These are phyloP conservation scores for Plagodis dolabraria DNA, from an alignment of 2,888 invertebrate species.

Conservation along the genomic window DNA sequence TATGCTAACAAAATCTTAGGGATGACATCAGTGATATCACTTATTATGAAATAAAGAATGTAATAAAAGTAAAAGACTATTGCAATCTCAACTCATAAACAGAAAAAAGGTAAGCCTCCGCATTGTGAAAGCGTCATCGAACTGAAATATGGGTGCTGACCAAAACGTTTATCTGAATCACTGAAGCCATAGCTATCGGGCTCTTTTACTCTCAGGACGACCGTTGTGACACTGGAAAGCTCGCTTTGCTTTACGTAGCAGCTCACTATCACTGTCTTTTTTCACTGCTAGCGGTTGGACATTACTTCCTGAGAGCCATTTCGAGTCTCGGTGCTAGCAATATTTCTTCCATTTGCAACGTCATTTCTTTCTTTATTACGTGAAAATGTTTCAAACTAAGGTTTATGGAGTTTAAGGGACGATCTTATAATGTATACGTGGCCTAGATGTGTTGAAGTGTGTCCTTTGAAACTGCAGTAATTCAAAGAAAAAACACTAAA, in stretches of 20 bases:
- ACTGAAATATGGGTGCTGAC: slow-evolving; percentile 75
- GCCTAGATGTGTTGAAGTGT: neutral
- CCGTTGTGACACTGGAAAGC: slow-evolving; percentile 41
- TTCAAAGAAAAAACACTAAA: no score
- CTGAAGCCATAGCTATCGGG: slow-evolving; percentile 61
- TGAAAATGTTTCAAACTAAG: slow-evolving; percentile 35
- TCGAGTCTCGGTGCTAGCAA: slow-evolving; percentile 60
- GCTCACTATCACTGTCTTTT: slow-evolving; percentile 65
- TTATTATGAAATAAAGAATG: no score
- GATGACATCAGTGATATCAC: no score
- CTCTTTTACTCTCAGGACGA: slow-evolving; percentile 50
- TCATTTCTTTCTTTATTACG: slow-evolving; percentile 60
- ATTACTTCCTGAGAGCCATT: slow-evolving; percentile 68
- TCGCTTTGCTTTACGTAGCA: slow-evolving; percentile 54
- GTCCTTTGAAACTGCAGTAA: no score
- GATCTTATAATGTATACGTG: neutral
- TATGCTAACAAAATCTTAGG: no score
- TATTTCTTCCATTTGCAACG: slow-evolving; percentile 70
- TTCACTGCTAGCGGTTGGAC: slow-evolving; percentile 58
- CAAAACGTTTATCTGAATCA: slow-evolving; percentile 76
- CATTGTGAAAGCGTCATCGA: slow-evolving; percentile 65
- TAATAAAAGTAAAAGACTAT: no score
- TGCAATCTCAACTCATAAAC: slow-evolving; percentile 21
- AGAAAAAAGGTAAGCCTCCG: slow-evolving; percentile 49
- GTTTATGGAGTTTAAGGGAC: neutral